A percentile compares a stretch with the other conserved stretches of the same genome.
These are phyloP conservation scores for Megalonaias nervosa DNA, from an alignment of 1,140 invertebrate genomes.

Conservation along the genomic window DNA sequence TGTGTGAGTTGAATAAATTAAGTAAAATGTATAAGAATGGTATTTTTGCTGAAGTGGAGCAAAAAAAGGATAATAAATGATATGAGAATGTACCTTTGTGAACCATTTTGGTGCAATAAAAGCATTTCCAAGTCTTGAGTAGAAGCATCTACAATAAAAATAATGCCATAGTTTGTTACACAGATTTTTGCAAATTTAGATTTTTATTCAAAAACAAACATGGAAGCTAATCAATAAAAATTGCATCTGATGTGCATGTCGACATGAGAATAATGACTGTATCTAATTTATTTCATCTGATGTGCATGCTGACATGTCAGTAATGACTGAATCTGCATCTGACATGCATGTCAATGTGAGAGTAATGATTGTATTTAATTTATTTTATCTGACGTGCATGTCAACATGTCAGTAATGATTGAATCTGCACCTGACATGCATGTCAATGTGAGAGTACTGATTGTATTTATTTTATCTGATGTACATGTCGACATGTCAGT, in stretches of 20 bases:
- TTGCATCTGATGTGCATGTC: not conserved
- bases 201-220: not conserved
- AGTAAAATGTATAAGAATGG: not conserved
- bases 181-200: not conserved
- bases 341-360: too few relatives aligned
- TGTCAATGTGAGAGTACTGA: not conserved
- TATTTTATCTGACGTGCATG: not conserved
- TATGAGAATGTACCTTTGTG: constrained; percentile 45
- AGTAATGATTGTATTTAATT: not conserved
- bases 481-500: too few relatives aligned
- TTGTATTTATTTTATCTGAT: not conserved
- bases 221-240: not conserved
- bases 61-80: not conserved
- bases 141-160: constrained; percentile 56
- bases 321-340: not conserved
- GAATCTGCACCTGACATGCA: too few relatives aligned
- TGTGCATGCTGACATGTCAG: too few relatives aligned
- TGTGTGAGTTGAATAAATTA: not conserved
- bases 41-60: constrained; percentile 27
- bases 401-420: too few relatives aligned
- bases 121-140: constrained; percentile 65
- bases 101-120: constrained; percentile 66
- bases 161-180: not conserved
- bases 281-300: not conserved
- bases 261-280: not conserved